Percentiles rank a stretch among this genome's conserved stretches.
These are phyloP conservation scores for Iselma pallidipennis DNA, from an alignment of 2,888 invertebrate species.

Conservation along the genomic window DNA sequence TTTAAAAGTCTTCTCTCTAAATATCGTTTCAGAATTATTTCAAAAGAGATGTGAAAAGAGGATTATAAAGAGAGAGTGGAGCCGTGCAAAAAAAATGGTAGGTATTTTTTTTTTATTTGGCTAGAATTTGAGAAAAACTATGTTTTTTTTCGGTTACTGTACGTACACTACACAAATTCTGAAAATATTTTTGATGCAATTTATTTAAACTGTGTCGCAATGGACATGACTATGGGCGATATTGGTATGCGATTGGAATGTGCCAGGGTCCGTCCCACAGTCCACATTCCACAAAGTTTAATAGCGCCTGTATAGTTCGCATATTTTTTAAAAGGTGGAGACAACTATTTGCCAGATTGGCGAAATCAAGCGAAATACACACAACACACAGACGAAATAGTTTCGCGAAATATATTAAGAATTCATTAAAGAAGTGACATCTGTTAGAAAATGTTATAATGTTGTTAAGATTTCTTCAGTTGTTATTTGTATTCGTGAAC, in stretches of 20 bases:
- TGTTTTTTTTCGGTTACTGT: too few species aligned
- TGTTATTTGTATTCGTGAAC: too few species aligned
- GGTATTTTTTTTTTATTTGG: too few species aligned
- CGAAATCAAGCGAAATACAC: background rate
- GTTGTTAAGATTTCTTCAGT: background rate
- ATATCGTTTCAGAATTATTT: background rate
- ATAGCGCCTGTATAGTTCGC: slow-evolving; percentile 47
- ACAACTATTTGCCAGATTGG: slow-evolving; percentile 9
- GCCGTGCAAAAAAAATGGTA: too few species aligned
- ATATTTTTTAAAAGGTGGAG: slow-evolving; percentile 45
- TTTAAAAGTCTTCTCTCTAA: background rate
- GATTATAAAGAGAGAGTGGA: too few species aligned
- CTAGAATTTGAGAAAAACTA: too few species aligned
- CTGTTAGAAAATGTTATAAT: too few species aligned
- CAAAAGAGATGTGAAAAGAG: background rate
- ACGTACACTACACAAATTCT: too few species aligned
- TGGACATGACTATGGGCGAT: slow-evolving; percentile 31
- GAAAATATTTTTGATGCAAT: slow-evolving; percentile 13
- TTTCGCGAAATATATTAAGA: too few species aligned
- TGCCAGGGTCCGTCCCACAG: slow-evolving; percentile 47
- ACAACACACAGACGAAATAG: too few species aligned
- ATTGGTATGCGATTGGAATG: slow-evolving; percentile 48
- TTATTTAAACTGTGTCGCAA: slow-evolving; percentile 30
- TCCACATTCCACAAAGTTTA: slow-evolving; percentile 51
- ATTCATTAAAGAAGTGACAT: too few species aligned